Percentiles rank a stretch among this genome's conserved stretches.
Conservation (phyloP, 2,797 vertebrate species). For the Perodicticus potto region DNA sequence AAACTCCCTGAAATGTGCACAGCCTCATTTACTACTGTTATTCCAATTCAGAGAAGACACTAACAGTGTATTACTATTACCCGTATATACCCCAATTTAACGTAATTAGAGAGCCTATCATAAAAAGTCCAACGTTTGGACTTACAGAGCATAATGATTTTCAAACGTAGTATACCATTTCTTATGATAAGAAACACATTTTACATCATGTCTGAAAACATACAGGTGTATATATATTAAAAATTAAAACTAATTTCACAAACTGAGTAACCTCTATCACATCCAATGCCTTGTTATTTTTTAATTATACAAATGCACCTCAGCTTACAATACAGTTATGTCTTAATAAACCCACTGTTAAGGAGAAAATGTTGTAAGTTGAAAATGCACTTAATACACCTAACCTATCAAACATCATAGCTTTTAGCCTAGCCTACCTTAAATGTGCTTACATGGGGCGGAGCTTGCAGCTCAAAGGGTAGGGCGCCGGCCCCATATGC, state of each 20-base stretch:
- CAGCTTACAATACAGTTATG: not conserved
- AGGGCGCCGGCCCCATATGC: too few relatives aligned
- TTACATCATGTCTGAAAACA: constrained; percentile 15
- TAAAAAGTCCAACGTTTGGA: not conserved
- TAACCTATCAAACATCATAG: not conserved
- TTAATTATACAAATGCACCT: not conserved
- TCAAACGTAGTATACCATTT: constrained; percentile 35
- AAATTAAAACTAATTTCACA: not conserved
- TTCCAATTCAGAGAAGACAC: not conserved
- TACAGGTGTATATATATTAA: not conserved
- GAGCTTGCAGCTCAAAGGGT: too few relatives aligned
- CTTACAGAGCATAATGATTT: not conserved
- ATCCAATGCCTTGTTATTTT: not conserved
- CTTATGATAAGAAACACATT: constrained; percentile 3
- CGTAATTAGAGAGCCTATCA: not conserved
- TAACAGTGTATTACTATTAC: not conserved
- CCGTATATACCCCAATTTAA: not conserved
- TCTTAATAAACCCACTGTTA: not conserved
- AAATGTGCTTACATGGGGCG: not conserved
- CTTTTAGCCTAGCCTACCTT: not conserved
- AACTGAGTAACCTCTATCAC: not conserved
- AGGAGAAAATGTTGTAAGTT: not conserved
- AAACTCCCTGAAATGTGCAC: not conserved
- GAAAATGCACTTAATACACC: not conserved
- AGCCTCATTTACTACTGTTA: not conserved